Conservation (phyloP, 2,797 vertebrate species). For the Acanthurus tractus region DNA sequence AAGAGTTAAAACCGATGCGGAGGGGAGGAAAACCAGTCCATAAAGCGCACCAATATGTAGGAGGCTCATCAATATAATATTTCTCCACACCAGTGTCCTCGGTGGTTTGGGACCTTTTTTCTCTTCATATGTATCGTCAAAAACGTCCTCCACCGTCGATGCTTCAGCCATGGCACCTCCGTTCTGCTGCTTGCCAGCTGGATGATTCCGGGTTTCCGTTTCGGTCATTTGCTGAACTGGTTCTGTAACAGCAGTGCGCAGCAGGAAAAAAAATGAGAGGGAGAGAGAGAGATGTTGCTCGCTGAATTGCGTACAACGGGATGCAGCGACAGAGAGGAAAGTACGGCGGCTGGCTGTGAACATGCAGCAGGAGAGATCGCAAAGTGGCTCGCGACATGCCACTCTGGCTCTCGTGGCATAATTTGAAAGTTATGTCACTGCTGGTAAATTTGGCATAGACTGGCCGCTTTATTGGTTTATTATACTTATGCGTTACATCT, state of each 20-base stretch:
- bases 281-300: slow-evolving; percentile 30
- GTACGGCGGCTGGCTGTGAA: slow-evolving; percentile 42
- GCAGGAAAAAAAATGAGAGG: neutral
- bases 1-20: slow-evolving; percentile 84
- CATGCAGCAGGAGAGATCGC: slow-evolving; percentile 10
- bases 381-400: slow-evolving; percentile 1
- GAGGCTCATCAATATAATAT: slow-evolving; percentile 92
- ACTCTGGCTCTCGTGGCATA: neutral
- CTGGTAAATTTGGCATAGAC: neutral
- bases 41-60: slow-evolving; percentile 89
- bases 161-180: slow-evolving; percentile 53
- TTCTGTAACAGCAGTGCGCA: slow-evolving; percentile 27
- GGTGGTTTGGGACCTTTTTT: slow-evolving; percentile 87
- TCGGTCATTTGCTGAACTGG: slow-evolving; percentile 58
- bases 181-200: slow-evolving; percentile 61
- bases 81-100: slow-evolving; percentile 91
- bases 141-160: slow-evolving; percentile 84
- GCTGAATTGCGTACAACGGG: slow-evolving; percentile 42
- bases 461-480: neutral
- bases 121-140: slow-evolving; percentile 90
- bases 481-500: too few relatives aligned
- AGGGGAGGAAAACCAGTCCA: slow-evolving; percentile 83
- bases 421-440: slow-evolving; percentile 1
- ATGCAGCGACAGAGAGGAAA: slow-evolving; percentile 28
- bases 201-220: slow-evolving; percentile 55